Base-by-base conservation (phyloP, 2,888 invertebrate genomes). In the Drosophila nigricruria region DNA sequence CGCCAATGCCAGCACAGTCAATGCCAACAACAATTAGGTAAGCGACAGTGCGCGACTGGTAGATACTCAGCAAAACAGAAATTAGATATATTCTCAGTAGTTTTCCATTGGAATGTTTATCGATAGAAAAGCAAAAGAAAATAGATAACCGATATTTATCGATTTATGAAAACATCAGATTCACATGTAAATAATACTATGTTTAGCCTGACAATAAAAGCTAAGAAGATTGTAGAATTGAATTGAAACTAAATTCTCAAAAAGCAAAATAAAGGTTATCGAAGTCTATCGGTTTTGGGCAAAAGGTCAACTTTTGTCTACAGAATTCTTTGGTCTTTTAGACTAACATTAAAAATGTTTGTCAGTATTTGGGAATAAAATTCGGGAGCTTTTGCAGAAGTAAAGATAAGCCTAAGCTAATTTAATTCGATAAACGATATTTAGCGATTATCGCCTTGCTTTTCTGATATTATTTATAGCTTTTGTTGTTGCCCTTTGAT, bases 1-100 rank as follows among this genome's bases (percentile, higher is more conserved):
- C 76, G 77, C 70, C 81, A 71, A 74, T 66, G 78, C 70, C 66
- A 60, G 38, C 69, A 47, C n/a, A 43, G 40, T 30, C 81, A 71
- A 74, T 64, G 52, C 47, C 73, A 66, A 67, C 73, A 67, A 72
- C 74, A 47, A 47, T 30, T 9, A 3, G 30, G 2, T 2, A 2
- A 25, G 3, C 14, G 16, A 20, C 0, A 20, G 6, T 0, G 10
- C 9, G 5, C 9, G 47, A 16, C 47, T 27, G 27, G 5, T 4
- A 18, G 27, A 58, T 47, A 47, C 58, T 36, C 58, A 36, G 14
- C 20, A 43, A 10, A 40, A 1, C 1, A n/a, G n/a, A 23, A 38
- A 18, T 4, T 4, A 27, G 5, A 18, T 5, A 40, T 18, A 30
- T 30, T 25, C 25, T 25, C 25, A 25, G 5, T 25, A 25, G 25